These are phyloP conservation scores for Piprites chloris DNA, from an alignment of 2,113 vertebrate genomes.

Conservation along the genomic window DNA sequence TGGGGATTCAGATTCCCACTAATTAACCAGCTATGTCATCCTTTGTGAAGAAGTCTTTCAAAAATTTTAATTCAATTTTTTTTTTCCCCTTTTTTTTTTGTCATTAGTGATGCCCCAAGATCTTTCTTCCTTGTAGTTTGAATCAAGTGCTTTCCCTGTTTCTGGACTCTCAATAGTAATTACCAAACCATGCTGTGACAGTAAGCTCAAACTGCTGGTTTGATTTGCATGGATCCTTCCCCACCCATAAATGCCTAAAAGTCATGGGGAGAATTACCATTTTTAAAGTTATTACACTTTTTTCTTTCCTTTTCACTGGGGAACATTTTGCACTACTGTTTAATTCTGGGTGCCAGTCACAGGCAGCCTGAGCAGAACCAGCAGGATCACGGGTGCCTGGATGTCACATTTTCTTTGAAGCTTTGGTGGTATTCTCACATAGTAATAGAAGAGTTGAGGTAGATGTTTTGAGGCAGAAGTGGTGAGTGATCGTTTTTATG, in stretches of 20 bases:
- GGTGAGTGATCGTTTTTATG: neutral
- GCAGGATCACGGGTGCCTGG: neutral
- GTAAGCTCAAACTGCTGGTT: neutral
- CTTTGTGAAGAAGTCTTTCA: neutral
- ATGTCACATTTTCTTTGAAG: neutral
- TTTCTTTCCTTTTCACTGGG: neutral
- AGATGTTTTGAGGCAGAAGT: neutral
- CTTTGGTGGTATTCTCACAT: neutral
- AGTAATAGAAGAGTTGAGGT: neutral
- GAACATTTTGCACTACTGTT: neutral
- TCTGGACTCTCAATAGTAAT: neutral
- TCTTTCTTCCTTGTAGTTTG: neutral
- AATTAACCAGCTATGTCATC: neutral
- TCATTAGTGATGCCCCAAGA: neutral
- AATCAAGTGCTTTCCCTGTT: neutral
- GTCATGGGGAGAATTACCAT: neutral
- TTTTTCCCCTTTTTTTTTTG: neutral
- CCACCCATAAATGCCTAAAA: neutral
- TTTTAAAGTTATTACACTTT: neutral
- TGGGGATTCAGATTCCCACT: neutral
- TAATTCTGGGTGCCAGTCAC: neutral
- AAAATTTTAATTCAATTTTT: neutral
- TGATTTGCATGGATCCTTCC: neutral
- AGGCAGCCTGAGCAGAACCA: neutral
- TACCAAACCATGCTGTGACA: neutral